These are phyloP conservation scores for Mormyrus lacerda DNA, from an alignment of 2,113 vertebrate genomes.

Conservation along the genomic window DNA sequence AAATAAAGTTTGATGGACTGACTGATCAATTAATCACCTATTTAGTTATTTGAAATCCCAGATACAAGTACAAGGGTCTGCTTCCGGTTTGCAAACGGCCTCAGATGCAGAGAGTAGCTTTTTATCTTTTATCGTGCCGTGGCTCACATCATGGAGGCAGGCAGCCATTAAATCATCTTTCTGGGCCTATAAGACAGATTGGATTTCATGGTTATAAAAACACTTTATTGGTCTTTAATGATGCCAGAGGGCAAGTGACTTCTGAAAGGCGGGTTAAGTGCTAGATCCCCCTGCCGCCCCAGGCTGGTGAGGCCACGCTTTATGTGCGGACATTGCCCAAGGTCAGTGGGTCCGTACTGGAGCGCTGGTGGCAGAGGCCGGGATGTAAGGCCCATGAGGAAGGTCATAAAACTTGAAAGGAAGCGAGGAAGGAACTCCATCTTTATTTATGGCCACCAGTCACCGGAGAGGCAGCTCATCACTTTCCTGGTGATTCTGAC, in stretches of 20 bases:
- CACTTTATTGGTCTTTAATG: slow-evolving; percentile 43
- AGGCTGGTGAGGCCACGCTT: slow-evolving; percentile 46
- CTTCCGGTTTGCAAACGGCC: not conserved
- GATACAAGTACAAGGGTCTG: not conserved
- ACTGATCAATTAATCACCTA: not conserved
- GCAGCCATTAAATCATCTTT: slow-evolving; percentile 30
- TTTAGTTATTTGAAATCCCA: not conserved
- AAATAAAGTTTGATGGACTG: not conserved
- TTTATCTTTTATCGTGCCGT: slow-evolving; percentile 12
- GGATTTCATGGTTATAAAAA: slow-evolving; percentile 39
- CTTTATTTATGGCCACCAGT: slow-evolving; percentile 37
- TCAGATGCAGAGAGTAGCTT: not conserved
- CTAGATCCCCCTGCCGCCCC: not conserved
- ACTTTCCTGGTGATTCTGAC: not conserved
- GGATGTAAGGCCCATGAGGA: not conserved
- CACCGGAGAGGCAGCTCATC: not conserved
- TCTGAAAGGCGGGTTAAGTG: slow-evolving; percentile 42
- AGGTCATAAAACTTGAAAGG: not conserved
- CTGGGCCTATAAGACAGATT: slow-evolving; percentile 30
- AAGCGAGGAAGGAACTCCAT: not conserved
- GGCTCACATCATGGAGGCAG: slow-evolving; percentile 29
- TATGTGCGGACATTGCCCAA: slow-evolving; percentile 33
- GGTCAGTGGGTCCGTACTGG: slow-evolving; percentile 31
- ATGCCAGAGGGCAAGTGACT: slow-evolving; percentile 55
- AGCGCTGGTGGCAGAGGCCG: slow-evolving; percentile 23